A percentile compares a stretch with the other conserved stretches of the same genome.
These are phyloP conservation scores for Eupelmus urozonus DNA, from an alignment of 2,888 invertebrate species.

Conservation along the genomic window DNA sequence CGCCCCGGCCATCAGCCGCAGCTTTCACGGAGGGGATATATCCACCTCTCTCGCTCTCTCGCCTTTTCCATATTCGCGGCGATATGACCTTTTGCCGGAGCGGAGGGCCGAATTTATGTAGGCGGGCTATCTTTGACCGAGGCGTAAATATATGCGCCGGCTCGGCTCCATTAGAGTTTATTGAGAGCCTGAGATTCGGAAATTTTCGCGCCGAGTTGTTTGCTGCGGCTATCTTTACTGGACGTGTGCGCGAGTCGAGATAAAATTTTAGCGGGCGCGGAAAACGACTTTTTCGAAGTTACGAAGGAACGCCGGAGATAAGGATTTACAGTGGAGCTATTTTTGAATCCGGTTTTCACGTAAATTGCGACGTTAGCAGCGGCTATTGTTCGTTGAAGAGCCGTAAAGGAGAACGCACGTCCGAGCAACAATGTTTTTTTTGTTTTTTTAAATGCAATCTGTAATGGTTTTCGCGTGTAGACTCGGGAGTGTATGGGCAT, in stretches of 20 bases:
- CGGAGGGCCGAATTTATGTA: too few relatives aligned
- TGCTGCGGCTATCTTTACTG: too few relatives aligned
- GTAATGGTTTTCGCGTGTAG: too few relatives aligned
- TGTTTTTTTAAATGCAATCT: neutral
- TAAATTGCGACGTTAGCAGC: neutral
- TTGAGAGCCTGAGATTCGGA: too few relatives aligned
- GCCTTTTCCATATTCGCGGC: conserved; percentile 14
- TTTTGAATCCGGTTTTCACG: neutral
- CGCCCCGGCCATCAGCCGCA: conserved; percentile 51
- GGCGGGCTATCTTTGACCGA: too few relatives aligned
- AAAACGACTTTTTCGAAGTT: conserved; percentile 3
- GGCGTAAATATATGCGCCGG: too few relatives aligned
- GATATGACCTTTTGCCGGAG: neutral
- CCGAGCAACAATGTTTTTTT: neutral
- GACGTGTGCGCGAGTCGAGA: too few relatives aligned
- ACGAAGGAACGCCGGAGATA: neutral
- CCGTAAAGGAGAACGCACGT: neutral
- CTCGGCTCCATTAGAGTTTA: too few relatives aligned
- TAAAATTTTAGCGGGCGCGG: too few relatives aligned
- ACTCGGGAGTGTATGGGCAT: neutral
- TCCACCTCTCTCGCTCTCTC: conserved; percentile 9
- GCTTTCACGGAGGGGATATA: conserved; percentile 27
- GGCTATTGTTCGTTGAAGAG: neutral
- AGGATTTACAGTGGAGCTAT: neutral
- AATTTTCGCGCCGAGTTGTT: too few relatives aligned